phyloP scores from a whole-genome alignment of 1,140 invertebrate species.

The Stegodyphus dumicola region DNA sequence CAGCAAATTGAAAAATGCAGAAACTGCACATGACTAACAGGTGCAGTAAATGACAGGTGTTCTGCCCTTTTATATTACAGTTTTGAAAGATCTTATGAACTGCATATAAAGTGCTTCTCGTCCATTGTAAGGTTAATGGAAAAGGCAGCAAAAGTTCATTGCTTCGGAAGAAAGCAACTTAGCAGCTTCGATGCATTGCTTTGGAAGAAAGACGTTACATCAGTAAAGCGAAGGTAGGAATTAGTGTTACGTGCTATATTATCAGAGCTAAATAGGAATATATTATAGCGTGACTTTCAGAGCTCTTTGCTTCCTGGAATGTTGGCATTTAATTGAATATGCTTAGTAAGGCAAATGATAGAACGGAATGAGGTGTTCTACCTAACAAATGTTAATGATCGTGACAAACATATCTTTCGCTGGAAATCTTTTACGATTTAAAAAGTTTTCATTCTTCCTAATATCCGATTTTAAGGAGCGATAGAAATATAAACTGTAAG shows the following conservation, averaged over 20 bases:
- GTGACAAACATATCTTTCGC: too few relatives aligned
- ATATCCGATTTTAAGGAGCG: too few relatives aligned
- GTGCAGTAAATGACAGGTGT: constrained; percentile 55
- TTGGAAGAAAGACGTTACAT: background rate
- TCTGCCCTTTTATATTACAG: constrained; percentile 13
- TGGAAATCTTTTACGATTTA: too few relatives aligned
- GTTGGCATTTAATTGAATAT: too few relatives aligned
- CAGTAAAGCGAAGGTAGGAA: background rate
- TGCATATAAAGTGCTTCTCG: constrained; percentile 13
- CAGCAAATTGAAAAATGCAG: constrained; percentile 53
- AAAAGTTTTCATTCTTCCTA: too few relatives aligned
- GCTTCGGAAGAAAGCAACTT: background rate
- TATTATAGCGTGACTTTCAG: too few relatives aligned
- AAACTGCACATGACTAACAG: constrained; percentile 50
- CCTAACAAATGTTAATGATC: too few relatives aligned
- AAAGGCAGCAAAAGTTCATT: background rate
- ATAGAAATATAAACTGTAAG: too few relatives aligned
- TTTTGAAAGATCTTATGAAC: constrained; percentile 29
- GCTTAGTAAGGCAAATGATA: too few relatives aligned
- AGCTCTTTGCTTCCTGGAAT: too few relatives aligned
- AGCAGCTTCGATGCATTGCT: background rate
- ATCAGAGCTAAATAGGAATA: too few relatives aligned
- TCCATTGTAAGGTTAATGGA: background rate
- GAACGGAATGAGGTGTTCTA: too few relatives aligned
- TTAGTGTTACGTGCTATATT: background rate